Evolutionary conservation across 1,140 invertebrate species (phyloP), one percentile per base, ranked within the genome.

Genomic region (Drosophila obscura): DNA sequence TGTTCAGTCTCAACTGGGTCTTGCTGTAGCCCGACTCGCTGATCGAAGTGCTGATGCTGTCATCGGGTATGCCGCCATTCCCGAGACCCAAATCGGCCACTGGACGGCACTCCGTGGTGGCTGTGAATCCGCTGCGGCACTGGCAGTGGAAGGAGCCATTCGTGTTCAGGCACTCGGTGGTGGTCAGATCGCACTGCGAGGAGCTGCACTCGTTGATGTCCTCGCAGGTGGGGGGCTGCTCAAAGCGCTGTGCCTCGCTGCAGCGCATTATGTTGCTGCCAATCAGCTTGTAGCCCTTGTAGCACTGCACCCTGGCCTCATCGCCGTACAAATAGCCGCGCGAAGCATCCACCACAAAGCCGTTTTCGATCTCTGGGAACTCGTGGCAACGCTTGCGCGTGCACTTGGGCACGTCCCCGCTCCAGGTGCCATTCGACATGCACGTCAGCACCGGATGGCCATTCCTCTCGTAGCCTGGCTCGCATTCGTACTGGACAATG

Each of bases 351-450:
- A 96, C 95, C 16, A 97, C 94, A 74, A 97, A 97, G 9, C 96
- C 96, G 82, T 97, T 97, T 65, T 95, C 94, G 35, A 98, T 96
- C 88, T 95, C 94, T 1, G 98, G 98, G 64, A 98, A 94, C 50
- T 95, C 94, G 4, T 95, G 94, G 92, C 98, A 99, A 62, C 95
- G 92, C 9, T 96, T 95, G 94, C 97, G 94, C 60, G 96, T 94
- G 92, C 98, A 99, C 5, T 94, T 95, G 13, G 98, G 98, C 13
- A 98, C 96, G 64, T 96, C 94, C 51, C 96, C 96, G 44, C 97
- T 98, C 98, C 98, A 99, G 6, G 97, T 97, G 24, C 98, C 98
- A 91, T 99, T 98, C 80, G 97, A 97, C 96, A 97, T 98, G 91
- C 98, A 99, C 15, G 98, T 94, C 43, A 99, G 95, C 3, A 97